These are phyloP conservation scores for Stercorarius parasiticus DNA, from an alignment of 2,113 vertebrate species.

Conservation along the genomic window DNA sequence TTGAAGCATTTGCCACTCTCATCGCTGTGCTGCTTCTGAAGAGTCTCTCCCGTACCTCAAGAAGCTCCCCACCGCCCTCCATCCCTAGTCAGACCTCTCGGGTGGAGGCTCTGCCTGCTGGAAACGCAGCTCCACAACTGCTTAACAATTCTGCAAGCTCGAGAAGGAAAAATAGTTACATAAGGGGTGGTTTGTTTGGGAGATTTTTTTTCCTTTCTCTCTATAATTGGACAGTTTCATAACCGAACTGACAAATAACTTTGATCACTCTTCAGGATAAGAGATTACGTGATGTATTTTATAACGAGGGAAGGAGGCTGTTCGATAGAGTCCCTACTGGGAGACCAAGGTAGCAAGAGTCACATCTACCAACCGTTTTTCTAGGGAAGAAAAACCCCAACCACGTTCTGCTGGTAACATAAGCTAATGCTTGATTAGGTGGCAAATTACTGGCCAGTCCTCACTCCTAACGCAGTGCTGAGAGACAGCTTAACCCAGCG, in stretches of 20 bases:
- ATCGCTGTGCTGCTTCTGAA: neutral
- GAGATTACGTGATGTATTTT: slow-evolving; percentile 45
- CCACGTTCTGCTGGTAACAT: neutral
- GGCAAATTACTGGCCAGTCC: neutral
- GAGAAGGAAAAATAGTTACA: neutral
- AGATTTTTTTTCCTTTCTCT: slow-evolving; percentile 21
- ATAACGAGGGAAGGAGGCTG: slow-evolving; percentile 25
- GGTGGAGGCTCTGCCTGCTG: neutral
- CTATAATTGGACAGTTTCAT: slow-evolving; percentile 62
- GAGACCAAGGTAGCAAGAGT: slow-evolving; percentile 12
- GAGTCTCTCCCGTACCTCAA: neutral
- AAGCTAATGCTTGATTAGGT: neutral
- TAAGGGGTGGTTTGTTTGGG: slow-evolving; percentile 49
- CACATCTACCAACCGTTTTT: neutral
- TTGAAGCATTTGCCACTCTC: slow-evolving; percentile 10
- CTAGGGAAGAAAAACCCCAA: neutral
- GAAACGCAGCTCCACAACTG: neutral
- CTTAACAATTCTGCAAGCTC: neutral
- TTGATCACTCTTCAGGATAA: slow-evolving; percentile 52
- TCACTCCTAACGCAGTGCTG: neutral
- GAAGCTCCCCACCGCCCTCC: neutral
- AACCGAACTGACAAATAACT: slow-evolving; percentile 66
- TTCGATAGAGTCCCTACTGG: neutral
- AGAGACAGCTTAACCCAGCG: slow-evolving; percentile 39
- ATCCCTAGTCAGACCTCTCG: neutral